These are phyloP conservation scores for Tylochromis polylepis DNA, from an alignment of 2,113 vertebrate genomes.

Conservation along the genomic window DNA sequence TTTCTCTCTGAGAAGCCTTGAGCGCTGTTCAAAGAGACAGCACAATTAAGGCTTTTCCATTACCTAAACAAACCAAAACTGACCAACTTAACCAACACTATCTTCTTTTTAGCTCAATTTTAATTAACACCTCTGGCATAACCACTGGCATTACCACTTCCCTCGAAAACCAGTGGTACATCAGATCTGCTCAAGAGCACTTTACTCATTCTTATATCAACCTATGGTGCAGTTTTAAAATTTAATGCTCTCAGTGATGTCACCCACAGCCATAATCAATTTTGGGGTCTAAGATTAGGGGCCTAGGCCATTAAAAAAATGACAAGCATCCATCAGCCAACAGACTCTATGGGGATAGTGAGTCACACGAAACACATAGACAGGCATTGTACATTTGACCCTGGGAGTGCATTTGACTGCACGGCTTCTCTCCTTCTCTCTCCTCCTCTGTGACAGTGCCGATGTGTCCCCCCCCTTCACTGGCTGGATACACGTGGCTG, in stretches of 20 bases:
- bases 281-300: constrained; percentile 19
- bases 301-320: constrained; percentile 38
- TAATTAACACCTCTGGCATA: constrained; percentile 23
- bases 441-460: not conserved
- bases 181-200: not conserved
- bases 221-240: not conserved
- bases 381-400: constrained; percentile 45
- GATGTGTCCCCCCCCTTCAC: constrained; percentile 37
- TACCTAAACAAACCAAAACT: constrained; percentile 14
- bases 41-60: constrained; percentile 2
- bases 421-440: constrained; percentile 7
- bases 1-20: constrained; percentile 25
- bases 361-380: constrained; percentile 17
- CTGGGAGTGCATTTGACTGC: constrained; percentile 27
- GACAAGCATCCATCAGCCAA: constrained; percentile 43
- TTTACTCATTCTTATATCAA: not conserved
- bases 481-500: constrained; percentile 41
- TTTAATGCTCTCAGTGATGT: constrained; percentile 28
- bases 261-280: constrained; percentile 26
- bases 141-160: constrained; percentile 7
- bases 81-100: constrained; percentile 12
- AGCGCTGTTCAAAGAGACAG: constrained; percentile 15
- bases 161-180: not conserved
- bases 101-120: constrained; percentile 22
- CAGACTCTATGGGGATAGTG: constrained; percentile 1